phyloP scores from a whole-genome alignment of 2,888 invertebrate genomes.

The Maniola hyperantus region DNA sequence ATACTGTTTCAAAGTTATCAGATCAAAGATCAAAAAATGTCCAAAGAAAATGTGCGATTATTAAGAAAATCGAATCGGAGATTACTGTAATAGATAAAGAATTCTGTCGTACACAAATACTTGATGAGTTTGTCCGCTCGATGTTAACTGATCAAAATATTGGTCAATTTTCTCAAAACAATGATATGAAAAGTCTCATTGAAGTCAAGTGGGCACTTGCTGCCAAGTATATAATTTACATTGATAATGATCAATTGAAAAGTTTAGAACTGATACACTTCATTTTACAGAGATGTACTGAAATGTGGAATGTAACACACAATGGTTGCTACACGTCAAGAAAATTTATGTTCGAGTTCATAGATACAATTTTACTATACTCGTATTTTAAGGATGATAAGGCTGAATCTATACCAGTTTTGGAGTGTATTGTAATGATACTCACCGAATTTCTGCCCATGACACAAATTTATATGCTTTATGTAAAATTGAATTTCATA shows the following conservation, averaged over 20 bases:
- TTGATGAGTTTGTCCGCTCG: conserved; percentile 48
- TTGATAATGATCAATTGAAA: conserved; percentile 23
- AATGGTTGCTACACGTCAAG: conserved; percentile 9
- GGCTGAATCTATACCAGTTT: conserved; percentile 18
- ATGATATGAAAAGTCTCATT: conserved; percentile 37
- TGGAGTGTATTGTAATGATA: conserved; percentile 21
- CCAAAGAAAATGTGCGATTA: conserved; percentile 41
- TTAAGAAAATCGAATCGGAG: conserved; percentile 43
- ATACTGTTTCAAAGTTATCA: conserved; percentile 48
- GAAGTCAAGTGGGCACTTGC: conserved; percentile 47
- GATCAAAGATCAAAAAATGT: conserved; percentile 45
- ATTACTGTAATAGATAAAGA: conserved; percentile 47
- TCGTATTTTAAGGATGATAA: conserved; percentile 7
- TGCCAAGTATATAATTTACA: conserved; percentile 36
- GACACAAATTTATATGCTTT: conserved; percentile 23
- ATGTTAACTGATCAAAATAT: conserved; percentile 43
- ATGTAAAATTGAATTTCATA: conserved; percentile 18
- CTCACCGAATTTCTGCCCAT: conserved; percentile 18
- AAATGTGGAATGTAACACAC: conserved; percentile 13
- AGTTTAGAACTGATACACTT: conserved; percentile 19
- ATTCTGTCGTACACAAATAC: conserved; percentile 44
- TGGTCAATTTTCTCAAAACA: conserved; percentile 20
- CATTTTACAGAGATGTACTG: conserved; percentile 21
- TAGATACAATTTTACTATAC: conserved; percentile 16
- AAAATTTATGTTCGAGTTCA: conserved; percentile 19